Evolutionary conservation across 2,113 vertebrate species (phyloP).

Genomic region (Collichthys lucidus): DNA sequence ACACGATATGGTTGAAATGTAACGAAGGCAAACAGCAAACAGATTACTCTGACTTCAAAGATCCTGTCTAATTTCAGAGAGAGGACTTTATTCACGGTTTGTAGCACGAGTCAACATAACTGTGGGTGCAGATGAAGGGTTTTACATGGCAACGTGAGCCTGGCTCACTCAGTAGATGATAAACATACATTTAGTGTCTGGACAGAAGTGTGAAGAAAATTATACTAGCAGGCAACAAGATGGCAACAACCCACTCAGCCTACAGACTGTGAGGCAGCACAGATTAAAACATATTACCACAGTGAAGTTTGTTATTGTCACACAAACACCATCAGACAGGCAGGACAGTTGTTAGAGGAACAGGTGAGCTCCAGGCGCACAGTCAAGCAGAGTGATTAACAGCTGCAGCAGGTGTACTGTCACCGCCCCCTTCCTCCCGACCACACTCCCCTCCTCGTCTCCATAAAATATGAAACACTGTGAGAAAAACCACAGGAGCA

Average conservation of each 20-base stretch:
- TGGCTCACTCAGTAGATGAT: neutral
- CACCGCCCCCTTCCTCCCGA: neutral
- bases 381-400: conserved; percentile 15
- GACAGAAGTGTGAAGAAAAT: neutral
- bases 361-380: conserved; percentile 17
- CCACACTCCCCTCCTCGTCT: neutral
- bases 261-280: no score
- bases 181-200: neutral
- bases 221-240: neutral
- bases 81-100: neutral
- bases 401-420: conserved; percentile 38
- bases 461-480: conserved; percentile 9
- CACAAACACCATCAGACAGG: neutral
- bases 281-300: no score
- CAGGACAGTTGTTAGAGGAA: conserved; percentile 9
- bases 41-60: conserved; percentile 8
- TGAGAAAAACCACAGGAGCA: neutral
- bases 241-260: no score
- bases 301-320: no score
- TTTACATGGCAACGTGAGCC: neutral
- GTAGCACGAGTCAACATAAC: neutral
- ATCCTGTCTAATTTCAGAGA: neutral
- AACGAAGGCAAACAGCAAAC: neutral
- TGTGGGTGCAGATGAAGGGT: neutral
- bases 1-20: conserved; percentile 14